Percentiles rank a stretch among this genome's conserved stretches.
Evolutionary conservation across 2,888 invertebrate species (phyloP).

Genomic region (Creontiades dilutus): DNA sequence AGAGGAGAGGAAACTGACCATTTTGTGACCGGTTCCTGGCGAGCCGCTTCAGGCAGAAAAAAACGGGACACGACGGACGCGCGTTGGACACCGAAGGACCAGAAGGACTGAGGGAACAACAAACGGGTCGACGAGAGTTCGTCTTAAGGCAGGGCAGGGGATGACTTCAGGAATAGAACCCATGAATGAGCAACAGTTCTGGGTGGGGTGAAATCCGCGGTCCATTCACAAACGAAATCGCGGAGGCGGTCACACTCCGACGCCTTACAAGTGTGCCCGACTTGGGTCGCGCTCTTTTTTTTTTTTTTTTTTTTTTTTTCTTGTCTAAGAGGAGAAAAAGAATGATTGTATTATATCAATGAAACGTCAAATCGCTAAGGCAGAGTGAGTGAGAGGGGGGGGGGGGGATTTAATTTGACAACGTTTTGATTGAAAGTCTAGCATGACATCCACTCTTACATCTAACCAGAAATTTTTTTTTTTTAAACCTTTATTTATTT

Average conservation of each 20-base stretch:
- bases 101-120: conserved; percentile 16
- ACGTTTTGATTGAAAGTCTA: no score
- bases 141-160: conserved; percentile 25
- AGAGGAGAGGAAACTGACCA: background rate
- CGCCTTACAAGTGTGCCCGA: background rate
- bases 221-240: background rate
- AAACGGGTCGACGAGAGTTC: background rate
- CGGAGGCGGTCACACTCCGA: background rate
- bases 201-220: background rate
- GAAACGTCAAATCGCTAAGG: no score
- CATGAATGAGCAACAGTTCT: background rate
- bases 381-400: no score
- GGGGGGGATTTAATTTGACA: no score
- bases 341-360: no score
- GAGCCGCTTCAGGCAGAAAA: background rate
- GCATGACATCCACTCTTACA: no score
- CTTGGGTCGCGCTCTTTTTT: background rate
- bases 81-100: conserved; percentile 20
- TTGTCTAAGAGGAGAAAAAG: no score
- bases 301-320: no score
- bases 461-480: no score
- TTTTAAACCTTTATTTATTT: no score
- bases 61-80: background rate
- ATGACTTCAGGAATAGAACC: conserved; percentile 18
- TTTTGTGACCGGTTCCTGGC: conserved; percentile 26